A percentile compares a stretch with the other conserved stretches of the same genome.
Evolutionary conservation across 2,113 vertebrate genomes (phyloP).

Genomic region (Mystacornis crossleyi): DNA sequence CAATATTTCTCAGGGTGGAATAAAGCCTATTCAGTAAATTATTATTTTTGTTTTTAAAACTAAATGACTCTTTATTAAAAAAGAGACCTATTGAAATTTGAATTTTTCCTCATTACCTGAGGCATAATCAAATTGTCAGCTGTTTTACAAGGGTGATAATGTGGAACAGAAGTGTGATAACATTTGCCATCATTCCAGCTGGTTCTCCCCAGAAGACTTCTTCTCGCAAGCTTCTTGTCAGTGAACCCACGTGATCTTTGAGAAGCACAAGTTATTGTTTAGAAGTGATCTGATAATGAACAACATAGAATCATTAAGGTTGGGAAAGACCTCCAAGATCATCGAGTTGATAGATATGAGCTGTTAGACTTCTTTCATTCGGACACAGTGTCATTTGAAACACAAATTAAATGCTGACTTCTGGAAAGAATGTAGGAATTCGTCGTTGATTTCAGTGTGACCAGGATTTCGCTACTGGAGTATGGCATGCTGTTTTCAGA

Average conservation of each 20-base stretch:
- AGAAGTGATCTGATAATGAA: not conserved
- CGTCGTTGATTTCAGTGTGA: not conserved
- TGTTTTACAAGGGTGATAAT: constrained; percentile 38
- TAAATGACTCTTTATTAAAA: constrained; percentile 58
- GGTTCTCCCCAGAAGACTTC: not conserved
- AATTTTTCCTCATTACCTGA: constrained; percentile 47
- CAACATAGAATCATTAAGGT: not conserved
- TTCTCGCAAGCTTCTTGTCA: not conserved
- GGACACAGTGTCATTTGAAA: not conserved
- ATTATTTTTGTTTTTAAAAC: constrained; percentile 56
- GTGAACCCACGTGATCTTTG: not conserved
- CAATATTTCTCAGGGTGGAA: not conserved
- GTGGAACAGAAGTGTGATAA: constrained; percentile 9
- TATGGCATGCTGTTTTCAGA: not conserved
- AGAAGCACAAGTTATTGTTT: not conserved
- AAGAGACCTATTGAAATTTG: constrained; percentile 23
- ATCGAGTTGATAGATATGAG: not conserved
- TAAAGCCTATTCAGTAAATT: constrained; percentile 53
- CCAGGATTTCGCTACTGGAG: not conserved
- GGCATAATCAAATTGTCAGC: constrained; percentile 50
- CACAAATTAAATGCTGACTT: not conserved
- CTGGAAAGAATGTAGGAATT: not conserved
- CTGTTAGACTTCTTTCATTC: not conserved
- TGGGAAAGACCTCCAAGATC: not conserved
- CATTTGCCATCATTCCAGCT: constrained; percentile 21